Conservation (phyloP, 2,888 invertebrate genomes). For the Cepaea hortensis region DNA sequence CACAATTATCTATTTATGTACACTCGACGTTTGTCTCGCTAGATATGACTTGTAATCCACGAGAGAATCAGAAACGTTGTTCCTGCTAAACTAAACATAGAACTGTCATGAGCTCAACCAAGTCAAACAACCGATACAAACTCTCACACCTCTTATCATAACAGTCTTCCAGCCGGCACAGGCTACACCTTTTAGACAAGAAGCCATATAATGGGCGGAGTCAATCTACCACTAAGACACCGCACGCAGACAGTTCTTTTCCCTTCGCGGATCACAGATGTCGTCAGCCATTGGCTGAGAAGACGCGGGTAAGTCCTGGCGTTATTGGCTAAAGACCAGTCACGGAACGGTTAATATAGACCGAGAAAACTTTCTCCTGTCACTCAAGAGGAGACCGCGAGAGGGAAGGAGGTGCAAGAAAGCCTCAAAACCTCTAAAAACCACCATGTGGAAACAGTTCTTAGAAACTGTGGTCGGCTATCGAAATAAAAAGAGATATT, state of each 20-base stretch:
- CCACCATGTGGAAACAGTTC: not conserved
- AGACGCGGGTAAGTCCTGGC: slow-evolving; percentile 37
- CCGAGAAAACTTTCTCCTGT: slow-evolving; percentile 18
- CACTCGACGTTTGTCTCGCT: not conserved
- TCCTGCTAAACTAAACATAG: not conserved
- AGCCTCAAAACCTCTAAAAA: not conserved
- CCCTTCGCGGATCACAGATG: slow-evolving; percentile 36
- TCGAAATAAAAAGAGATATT: not conserved
- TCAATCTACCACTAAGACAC: slow-evolving; percentile 38
- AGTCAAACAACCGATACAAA: slow-evolving; percentile 28
- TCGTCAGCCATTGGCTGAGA: slow-evolving; percentile 44
- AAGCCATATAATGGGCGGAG: slow-evolving; percentile 39
- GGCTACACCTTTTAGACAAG: slow-evolving; percentile 22
- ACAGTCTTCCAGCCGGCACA: slow-evolving; percentile 27
- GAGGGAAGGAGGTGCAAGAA: not conserved
- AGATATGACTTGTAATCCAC: not conserved
- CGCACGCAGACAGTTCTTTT: slow-evolving; percentile 18
- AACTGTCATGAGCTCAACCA: slow-evolving; percentile 16
- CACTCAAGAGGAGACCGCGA: slow-evolving; percentile 21
- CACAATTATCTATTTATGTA: not conserved
- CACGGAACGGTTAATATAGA: slow-evolving; percentile 17
- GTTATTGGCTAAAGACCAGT: slow-evolving; percentile 39
- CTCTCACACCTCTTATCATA: slow-evolving; percentile 40
- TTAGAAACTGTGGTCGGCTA: not conserved
- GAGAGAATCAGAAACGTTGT: not conserved